Evolutionary conservation across 2,797 vertebrate genomes (phyloP).

Genomic region (Esox lucius): DNA sequence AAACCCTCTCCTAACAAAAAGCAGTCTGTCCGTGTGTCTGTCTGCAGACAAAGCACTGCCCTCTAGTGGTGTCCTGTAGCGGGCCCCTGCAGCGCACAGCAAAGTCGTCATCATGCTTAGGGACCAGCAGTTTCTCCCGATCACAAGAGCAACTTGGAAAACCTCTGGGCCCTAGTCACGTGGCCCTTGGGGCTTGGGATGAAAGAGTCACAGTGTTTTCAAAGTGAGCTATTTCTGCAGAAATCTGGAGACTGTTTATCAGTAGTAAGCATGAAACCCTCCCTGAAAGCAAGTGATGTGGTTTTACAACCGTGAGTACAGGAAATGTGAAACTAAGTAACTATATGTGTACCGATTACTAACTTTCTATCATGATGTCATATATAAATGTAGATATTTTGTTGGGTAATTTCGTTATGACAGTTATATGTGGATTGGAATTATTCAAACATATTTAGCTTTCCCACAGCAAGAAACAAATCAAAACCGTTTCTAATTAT

Average conservation of each 20-base stretch:
- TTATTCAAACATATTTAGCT: not conserved
- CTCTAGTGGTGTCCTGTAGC: slow-evolving; percentile 71
- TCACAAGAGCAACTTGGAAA: slow-evolving; percentile 1
- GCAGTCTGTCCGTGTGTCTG: slow-evolving; percentile 52
- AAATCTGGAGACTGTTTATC: slow-evolving; percentile 76
- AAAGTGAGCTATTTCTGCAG: slow-evolving; percentile 67
- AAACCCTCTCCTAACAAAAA: slow-evolving; percentile 58
- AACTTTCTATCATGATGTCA: slow-evolving; percentile 1
- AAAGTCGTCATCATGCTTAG: not conserved
- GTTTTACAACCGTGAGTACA: slow-evolving; percentile 65
- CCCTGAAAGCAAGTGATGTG: slow-evolving; percentile 71
- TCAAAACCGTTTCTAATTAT: not conserved
- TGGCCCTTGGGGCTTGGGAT: slow-evolving; percentile 17
- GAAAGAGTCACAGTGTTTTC: slow-evolving; percentile 49
- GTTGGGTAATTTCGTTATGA: not conserved
- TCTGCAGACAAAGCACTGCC: slow-evolving; percentile 71
- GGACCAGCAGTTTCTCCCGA: not conserved
- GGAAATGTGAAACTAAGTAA: slow-evolving; percentile 63
- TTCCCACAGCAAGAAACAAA: not conserved
- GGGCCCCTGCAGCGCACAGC: slow-evolving; percentile 30
- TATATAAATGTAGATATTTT: not conserved
- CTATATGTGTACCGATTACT: slow-evolving; percentile 47
- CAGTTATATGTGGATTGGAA: not conserved
- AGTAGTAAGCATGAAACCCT: slow-evolving; percentile 63
- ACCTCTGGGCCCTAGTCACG: not conserved